Percentiles rank a stretch among this genome's conserved stretches.
phyloP scores from a whole-genome alignment of 2,113 vertebrate species.

The Oreochromis aureus region DNA sequence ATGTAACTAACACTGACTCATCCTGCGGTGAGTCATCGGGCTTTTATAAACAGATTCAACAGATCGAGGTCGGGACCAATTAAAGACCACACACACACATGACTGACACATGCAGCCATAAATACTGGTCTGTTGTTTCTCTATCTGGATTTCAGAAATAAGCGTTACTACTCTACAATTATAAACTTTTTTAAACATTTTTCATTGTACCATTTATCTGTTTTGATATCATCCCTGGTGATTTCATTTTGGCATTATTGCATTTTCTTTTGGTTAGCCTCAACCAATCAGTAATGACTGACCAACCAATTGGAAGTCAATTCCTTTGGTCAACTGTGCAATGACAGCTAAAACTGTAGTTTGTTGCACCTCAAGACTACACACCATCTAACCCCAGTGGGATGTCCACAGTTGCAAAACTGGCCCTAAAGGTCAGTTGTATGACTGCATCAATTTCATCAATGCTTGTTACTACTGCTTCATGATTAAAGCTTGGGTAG shows the following conservation, averaged over 20 bases:
- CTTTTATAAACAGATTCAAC: slow-evolving; percentile 1
- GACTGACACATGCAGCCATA: background rate
- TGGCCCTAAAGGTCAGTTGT: background rate
- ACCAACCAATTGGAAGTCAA: background rate
- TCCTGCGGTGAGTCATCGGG: slow-evolving; percentile 17
- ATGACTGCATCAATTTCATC: background rate
- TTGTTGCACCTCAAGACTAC: background rate
- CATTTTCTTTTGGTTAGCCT: background rate
- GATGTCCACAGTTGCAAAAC: background rate
- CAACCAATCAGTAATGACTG: background rate
- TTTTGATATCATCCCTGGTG: background rate
- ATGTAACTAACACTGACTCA: slow-evolving; percentile 22
- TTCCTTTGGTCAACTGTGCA: background rate
- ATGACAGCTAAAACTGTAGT: background rate
- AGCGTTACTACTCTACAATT: background rate
- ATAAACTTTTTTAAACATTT: background rate
- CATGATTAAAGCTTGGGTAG: background rate
- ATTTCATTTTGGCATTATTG: background rate
- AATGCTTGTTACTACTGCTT: background rate
- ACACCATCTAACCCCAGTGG: background rate
- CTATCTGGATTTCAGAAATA: background rate
- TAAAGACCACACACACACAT: background rate
- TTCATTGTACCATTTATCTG: background rate
- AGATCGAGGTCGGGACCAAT: background rate
- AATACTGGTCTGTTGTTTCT: background rate